Evolutionary conservation across 2,113 vertebrate species (phyloP).

Genomic region (Spheniscus mendiculus): DNA sequence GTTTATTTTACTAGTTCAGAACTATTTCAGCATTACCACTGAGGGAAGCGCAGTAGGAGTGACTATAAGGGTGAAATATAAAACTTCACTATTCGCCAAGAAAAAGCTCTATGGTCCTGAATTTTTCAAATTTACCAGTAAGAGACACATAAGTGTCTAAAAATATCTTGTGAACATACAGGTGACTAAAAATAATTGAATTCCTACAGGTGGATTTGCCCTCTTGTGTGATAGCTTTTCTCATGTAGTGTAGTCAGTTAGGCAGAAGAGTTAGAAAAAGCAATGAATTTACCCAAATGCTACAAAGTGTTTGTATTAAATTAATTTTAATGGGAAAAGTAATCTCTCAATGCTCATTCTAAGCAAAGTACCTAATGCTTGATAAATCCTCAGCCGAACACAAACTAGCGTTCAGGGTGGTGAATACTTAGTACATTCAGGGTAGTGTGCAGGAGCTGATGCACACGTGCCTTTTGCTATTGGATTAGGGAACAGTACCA

Average conservation of each 20-base stretch:
- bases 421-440: background rate
- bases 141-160: background rate
- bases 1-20: slow-evolving; percentile 66
- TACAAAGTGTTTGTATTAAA: background rate
- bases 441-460: background rate
- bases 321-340: slow-evolving; percentile 23
- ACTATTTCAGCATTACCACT: slow-evolving; percentile 39
- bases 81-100: slow-evolving; percentile 1
- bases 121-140: background rate
- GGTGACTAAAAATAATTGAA: background rate
- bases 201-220: background rate
- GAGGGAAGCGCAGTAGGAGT: slow-evolving; percentile 14
- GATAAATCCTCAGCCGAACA: background rate
- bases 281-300: background rate
- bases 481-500: background rate
- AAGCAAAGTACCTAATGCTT: background rate
- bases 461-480: background rate
- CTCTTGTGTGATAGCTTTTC: background rate
- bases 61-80: slow-evolving; percentile 18
- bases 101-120: background rate
- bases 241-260: background rate
- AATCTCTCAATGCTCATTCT: background rate
- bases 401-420: background rate
- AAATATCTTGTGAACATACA: background rate
- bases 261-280: background rate